Evolutionary conservation across 2,888 invertebrate species (phyloP).

Genomic region (Meandrusa payeni): DNA sequence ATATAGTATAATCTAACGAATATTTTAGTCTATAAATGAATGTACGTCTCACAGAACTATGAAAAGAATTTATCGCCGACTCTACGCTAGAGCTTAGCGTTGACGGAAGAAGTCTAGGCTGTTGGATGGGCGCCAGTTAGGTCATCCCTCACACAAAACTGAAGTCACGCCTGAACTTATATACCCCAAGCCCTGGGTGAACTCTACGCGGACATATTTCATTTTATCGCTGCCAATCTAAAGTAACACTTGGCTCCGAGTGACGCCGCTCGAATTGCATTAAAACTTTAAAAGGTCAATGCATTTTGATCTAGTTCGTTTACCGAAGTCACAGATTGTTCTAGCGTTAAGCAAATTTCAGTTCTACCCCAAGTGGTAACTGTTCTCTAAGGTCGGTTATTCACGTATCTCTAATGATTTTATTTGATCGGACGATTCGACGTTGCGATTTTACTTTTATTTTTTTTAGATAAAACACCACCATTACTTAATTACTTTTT

Average conservation of each 20-base stretch:
- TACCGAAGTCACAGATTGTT: neutral
- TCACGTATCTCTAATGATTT: too few relatives aligned
- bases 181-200: constrained; percentile 1
- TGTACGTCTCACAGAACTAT: too few relatives aligned
- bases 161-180: constrained; percentile 29
- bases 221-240: constrained; percentile 16
- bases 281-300: constrained; percentile 16
- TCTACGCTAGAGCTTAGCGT: constrained; percentile 25
- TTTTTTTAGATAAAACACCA: too few relatives aligned
- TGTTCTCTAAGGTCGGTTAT: too few relatives aligned
- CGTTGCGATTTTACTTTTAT: too few relatives aligned
- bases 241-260: constrained; percentile 11
- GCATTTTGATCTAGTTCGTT: constrained; percentile 19
- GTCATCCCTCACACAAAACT: constrained; percentile 31
- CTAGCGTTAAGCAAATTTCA: too few relatives aligned
- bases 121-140: constrained; percentile 40
- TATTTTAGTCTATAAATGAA: too few relatives aligned
- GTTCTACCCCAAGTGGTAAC: too few relatives aligned
- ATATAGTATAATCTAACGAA: too few relatives aligned
- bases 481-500: too few relatives aligned
- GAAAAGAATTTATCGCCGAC: too few relatives aligned
- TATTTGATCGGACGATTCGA: too few relatives aligned
- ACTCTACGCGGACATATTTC: constrained; percentile 4
- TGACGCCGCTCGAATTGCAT: constrained; percentile 1
- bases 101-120: constrained; percentile 34